Base-by-base conservation (phyloP, 2,888 invertebrate genomes). In the Erebia aethiops region DNA sequence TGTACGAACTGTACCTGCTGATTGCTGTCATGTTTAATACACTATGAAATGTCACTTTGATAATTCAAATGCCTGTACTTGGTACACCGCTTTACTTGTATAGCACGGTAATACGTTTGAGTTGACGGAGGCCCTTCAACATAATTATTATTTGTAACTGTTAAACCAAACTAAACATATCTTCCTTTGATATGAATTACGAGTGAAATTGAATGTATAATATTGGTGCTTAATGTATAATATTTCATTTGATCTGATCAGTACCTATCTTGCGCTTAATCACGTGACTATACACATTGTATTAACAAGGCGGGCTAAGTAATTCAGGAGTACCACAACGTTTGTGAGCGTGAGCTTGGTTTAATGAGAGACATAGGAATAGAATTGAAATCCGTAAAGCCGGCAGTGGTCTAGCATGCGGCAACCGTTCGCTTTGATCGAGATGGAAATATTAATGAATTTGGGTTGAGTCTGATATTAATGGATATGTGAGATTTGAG, bases 1-100 rank as follows among this genome's bases (percentile, higher is more conserved):
- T 97, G 92, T 97, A 97, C 74, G 97, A 97, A 89, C 96, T 97
- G 94, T 97, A 97, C 93, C 97, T 95, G 94, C 96, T 97, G 65
- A 89, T 80, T 80, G 96, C 95, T 80, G 95, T 95, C 96, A 96
- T 96, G 58, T 51, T 62, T 69, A 72, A 56, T 67, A 57, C 56
- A 51, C 66, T 73, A 73, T 71, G 16, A 67, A 73, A 46, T 60
- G 63, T 71, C 65, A 73, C 71, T 51, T 57, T 56, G 52, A 57
- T 67, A 70, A 65, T 65, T 54, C 64, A 63, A 58, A 52, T 57
- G 43, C 18, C 35, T 52, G 43, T 56, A 66, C 26, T 35, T 52
- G 21, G 52, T 35, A 9, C 46, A 35, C n/a, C 8, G 16, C 9
- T n/a, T 54, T 10, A 10, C 54, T 18, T 18, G 14, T 54, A 14